Evolutionary conservation across 2,888 invertebrate genomes (phyloP).

Genomic region (Ommatoiulus sabulosus): DNA sequence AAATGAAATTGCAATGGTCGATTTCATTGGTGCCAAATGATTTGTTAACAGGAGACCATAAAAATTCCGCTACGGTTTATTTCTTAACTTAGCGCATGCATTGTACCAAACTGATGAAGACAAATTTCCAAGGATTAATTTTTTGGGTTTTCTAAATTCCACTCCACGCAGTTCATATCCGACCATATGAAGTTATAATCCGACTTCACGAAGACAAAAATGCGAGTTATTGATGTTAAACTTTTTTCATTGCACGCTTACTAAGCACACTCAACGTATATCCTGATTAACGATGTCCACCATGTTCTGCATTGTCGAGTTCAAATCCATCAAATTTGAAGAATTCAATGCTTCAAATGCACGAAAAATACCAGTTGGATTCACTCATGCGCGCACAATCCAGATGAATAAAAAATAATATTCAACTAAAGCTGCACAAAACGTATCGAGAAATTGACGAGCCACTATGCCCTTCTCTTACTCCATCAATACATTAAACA

Average conservation of each 20-base stretch:
- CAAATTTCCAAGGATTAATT: background rate
- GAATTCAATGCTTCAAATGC: background rate
- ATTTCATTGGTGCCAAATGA: background rate
- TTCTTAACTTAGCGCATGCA: background rate
- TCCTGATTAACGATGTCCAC: background rate
- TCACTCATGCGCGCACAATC: background rate
- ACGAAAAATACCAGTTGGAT: background rate
- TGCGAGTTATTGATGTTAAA: background rate
- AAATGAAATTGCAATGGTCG: background rate
- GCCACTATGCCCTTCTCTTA: no score
- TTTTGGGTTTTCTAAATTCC: background rate
- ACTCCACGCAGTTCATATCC: background rate
- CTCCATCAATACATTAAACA: background rate
- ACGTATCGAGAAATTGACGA: no score
- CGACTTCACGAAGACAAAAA: background rate
- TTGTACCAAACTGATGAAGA: background rate
- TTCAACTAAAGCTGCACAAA: background rate
- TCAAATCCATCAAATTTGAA: background rate
- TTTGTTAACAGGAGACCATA: background rate
- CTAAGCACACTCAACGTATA: background rate
- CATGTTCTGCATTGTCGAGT: background rate
- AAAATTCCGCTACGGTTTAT: constrained; percentile 6
- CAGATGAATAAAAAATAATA: background rate
- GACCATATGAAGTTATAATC: background rate
- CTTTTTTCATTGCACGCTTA: background rate